Conservation (phyloP, 1,140 invertebrate species). For the Lethrus apterus region DNA sequence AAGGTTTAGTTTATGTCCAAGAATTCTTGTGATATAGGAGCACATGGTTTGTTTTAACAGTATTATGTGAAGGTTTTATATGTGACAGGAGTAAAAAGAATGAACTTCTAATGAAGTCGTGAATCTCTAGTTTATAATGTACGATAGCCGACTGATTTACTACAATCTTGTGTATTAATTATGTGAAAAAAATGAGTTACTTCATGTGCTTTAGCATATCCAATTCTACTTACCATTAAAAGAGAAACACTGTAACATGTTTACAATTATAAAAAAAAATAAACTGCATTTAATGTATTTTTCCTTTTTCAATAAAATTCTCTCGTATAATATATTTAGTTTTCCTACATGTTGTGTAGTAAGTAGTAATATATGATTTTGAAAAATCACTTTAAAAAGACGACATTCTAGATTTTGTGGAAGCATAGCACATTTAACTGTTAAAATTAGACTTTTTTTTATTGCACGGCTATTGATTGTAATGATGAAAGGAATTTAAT, state of each 20-base stretch:
- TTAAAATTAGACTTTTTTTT: no score
- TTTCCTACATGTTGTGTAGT: no score
- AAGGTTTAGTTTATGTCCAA: slow-evolving; percentile 17
- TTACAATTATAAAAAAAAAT: slow-evolving; percentile 36
- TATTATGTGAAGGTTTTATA: slow-evolving; percentile 20
- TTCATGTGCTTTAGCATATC: slow-evolving; percentile 38
- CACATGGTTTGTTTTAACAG: slow-evolving; percentile 20
- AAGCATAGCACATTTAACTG: no score
- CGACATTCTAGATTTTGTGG: no score
- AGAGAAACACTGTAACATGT: slow-evolving; percentile 35
- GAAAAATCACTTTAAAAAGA: no score
- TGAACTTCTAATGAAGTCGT: slow-evolving; percentile 8
- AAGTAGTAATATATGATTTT: no score
- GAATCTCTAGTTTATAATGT: slow-evolving; percentile 16
- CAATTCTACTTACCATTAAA: slow-evolving; percentile 32
- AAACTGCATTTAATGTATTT: slow-evolving; percentile 39
- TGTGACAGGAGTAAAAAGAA: slow-evolving; percentile 8
- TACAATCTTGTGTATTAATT: slow-evolving; percentile 27
- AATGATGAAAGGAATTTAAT: no score
- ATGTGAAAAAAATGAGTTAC: slow-evolving; percentile 26
- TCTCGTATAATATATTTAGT: no score
- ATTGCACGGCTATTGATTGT: no score
- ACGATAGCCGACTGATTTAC: slow-evolving; percentile 28
- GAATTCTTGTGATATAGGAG: slow-evolving; percentile 19
- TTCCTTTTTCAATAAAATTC: slow-evolving; percentile 15